These are phyloP conservation scores for Palythoa grandis DNA, from an alignment of 92 coral and sea anemone species.

Conservation along the genomic window DNA sequence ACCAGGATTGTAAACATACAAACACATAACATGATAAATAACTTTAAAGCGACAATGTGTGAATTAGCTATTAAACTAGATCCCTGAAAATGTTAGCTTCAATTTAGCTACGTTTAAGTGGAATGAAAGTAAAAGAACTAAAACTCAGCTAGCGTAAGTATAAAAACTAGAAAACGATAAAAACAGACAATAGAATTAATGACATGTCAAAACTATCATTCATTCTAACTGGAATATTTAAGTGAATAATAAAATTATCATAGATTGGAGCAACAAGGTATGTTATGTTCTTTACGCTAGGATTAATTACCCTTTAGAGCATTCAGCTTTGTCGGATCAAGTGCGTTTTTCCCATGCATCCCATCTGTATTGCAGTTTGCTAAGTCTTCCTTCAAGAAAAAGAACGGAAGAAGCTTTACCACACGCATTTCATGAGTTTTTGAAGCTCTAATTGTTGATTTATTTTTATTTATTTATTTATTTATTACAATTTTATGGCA, in stretches of 20 bases:
- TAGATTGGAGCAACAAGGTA: neutral
- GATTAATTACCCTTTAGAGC: neutral
- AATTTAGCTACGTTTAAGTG: neutral
- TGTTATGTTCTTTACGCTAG: neutral
- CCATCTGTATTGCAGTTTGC: slow-evolving; percentile 20
- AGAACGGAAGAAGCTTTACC: slow-evolving; percentile 10
- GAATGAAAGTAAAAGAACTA: neutral
- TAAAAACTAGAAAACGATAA: neutral
- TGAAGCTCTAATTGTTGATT: neutral
- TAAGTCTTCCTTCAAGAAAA: neutral
- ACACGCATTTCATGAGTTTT: neutral
- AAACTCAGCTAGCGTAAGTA: neutral
- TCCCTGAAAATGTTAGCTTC: neutral
- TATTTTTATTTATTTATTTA: no score
- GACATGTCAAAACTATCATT: neutral
- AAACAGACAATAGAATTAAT: neutral
- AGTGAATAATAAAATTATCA: neutral
- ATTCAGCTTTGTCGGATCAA: slow-evolving; percentile 6
- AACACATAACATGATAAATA: neutral
- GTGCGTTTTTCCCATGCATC: slow-evolving; percentile 1
- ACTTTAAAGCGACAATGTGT: neutral
- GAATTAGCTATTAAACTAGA: neutral
- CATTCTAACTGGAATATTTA: neutral
- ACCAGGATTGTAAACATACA: slow-evolving; percentile 5
- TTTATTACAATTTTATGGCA: no score